Base-by-base conservation (phyloP, 2,113 vertebrate genomes). In the Eurypyga helias region DNA sequence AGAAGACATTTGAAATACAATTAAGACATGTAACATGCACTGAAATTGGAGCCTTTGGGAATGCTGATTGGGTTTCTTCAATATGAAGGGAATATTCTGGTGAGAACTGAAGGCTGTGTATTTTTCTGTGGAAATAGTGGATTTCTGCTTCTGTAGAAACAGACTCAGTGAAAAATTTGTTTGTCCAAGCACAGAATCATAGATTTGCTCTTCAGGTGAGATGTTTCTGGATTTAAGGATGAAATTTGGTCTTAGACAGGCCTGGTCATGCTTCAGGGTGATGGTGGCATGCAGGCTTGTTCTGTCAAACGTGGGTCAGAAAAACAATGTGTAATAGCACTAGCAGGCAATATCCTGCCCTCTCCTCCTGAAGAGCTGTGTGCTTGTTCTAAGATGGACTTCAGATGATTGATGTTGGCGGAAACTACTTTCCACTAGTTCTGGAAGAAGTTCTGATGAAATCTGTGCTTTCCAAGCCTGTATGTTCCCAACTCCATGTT, bases 1-100 rank as follows among this genome's bases (percentile, higher is more conserved):
- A 80, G 66, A 84, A 45, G 57, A 78, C 12, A 38, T 90, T 75
- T 91, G 13, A 36, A 89, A 84, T 89, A 60, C 82, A 81, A 61
- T 69, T n/a, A 64, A 69, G 54, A 23, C 7, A 6, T 26, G 9
- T 58, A 71, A 43, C 29, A 49, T 83, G 31, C 58, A 41, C 51
- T 90, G 73, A 73, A 95, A 77, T 81, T 1, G 1, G n/a, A 36
- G 17, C 28, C 17, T 65, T 76, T 75, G 34, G 85, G 52, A 61
- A 57, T 52, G 48, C 49, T 57, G 45, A 36, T 33, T 2, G 0
- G 2, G 4, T 87, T 90, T 82, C 36, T 65, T 87, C 52, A 85
- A 51, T 52, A 34, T 24, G 33, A 79, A 46, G 14, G 20, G 19
- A 36, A n/a, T 82, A 36, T 34, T 85, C 23, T 60, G n/a, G 9